phyloP scores from a whole-genome alignment of 2,113 vertebrate species.

The Tauraco erythrolophus region DNA sequence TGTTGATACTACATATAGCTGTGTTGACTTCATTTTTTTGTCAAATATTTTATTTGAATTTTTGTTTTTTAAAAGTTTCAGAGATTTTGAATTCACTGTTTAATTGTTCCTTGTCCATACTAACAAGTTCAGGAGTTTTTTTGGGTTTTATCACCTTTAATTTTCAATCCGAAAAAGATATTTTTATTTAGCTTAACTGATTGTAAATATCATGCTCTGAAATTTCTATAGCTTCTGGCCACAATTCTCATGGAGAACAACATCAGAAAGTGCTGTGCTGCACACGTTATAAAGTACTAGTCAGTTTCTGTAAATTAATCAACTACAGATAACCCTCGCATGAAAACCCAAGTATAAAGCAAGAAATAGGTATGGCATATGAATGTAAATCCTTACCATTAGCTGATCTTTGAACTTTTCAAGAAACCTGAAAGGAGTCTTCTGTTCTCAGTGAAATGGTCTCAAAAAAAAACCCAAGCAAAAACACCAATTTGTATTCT shows the following conservation, averaged over 20 bases:
- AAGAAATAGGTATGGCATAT: not conserved
- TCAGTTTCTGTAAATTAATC: not conserved
- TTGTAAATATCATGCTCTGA: not conserved
- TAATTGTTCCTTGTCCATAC: not conserved
- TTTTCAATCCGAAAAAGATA: not conserved
- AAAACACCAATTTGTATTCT: not conserved
- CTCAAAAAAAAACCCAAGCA: not conserved
- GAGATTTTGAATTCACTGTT: not conserved
- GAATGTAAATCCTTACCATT: not conserved
- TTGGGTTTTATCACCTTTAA: not conserved
- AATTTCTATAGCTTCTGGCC: not conserved
- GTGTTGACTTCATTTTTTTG: not conserved
- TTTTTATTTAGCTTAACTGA: not conserved
- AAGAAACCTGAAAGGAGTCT: not conserved
- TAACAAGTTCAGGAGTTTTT: not conserved
- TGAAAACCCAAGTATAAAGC: not conserved
- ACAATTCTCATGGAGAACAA: not conserved
- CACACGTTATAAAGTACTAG: not conserved
- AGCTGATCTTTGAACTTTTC: not conserved
- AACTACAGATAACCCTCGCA: not conserved
- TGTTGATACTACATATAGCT: not conserved
- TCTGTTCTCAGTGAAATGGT: not conserved
- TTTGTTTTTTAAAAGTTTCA: not conserved
- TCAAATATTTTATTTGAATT: not conserved
- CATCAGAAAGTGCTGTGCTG: not conserved